Base-by-base conservation (phyloP, 2,113 vertebrate genomes). In the Choloepus hoffmanni region DNA sequence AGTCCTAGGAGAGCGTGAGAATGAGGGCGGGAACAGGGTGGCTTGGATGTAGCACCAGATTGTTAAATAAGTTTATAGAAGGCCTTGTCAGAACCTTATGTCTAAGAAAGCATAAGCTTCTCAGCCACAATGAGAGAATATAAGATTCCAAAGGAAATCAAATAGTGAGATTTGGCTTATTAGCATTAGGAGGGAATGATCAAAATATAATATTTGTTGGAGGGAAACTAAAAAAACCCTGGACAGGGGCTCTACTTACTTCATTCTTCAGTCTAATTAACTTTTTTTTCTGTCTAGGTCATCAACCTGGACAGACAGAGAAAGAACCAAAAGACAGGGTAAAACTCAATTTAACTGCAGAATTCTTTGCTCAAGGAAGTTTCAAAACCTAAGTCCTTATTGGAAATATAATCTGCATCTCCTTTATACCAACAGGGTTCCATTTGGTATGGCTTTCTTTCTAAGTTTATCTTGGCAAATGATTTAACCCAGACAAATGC, bases 401-500 rank as follows among this genome's bases (percentile, higher is more conserved):
- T 60, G 73, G 55, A 92, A 78, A 40, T 70, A 73, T 43, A 60
- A 82, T 60, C 53, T 91, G 48, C 45, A 28, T 65, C 30, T 90
- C n/a, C 43, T 84, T 93, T 43, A 77, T 7, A 53, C 67, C 43
- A 68, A 55, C 28, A 65, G 63, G 90, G 8, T 67, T 50, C 79
- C 21, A 67, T 45, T 43, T 58, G 23, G 53, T 33, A 70, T 55
- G 76, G 30, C 55, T 84, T 97, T 88, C 73, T 85, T 81, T 85
- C 84, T 82, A 74, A 92, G 12, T 62, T 82, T 83, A n/a, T 65
- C 26, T 86, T 95, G 43, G 68, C 68, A 96, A 96, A 90, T 68
- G 33, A 90, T 90, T 82, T 77, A 97, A 94, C 89, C 43, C 72
- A 85, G 48, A 89, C 45, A 82, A 85, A 90, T 36, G 9, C 70